Evolutionary conservation across 2,113 vertebrate species (phyloP).

Genomic region (Platanista minor): DNA sequence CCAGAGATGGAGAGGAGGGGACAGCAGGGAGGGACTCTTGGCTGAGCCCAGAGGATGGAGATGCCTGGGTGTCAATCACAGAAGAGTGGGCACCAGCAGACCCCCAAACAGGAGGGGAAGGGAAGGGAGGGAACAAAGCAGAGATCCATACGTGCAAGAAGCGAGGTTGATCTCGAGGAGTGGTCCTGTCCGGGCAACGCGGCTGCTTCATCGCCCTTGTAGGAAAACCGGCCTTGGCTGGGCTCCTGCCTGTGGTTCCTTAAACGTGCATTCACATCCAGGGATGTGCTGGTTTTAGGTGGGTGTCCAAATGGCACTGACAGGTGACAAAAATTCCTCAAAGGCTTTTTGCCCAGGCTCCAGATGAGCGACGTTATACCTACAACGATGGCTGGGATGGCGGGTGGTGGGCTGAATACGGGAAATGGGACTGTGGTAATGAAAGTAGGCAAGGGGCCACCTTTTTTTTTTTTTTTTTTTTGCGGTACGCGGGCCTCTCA

Average conservation of each 20-base stretch:
- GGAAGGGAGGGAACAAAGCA: not conserved
- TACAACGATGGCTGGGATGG: too few relatives aligned
- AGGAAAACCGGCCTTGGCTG: not conserved
- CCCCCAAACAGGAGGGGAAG: not conserved
- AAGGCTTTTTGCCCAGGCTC: not conserved
- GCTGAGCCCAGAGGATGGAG: not conserved
- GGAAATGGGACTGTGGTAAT: rapidly evolving
- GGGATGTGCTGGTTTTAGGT: not conserved
- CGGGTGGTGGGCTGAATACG: rapidly evolving
- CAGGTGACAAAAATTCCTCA: not conserved
- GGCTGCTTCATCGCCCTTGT: not conserved
- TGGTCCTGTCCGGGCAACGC: rapidly evolving
- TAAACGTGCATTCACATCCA: rapidly evolving
- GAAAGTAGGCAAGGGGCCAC: not conserved
- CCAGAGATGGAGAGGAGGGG: not conserved
- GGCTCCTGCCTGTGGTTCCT: not conserved
- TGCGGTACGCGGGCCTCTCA: too few relatives aligned
- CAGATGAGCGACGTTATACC: not conserved
- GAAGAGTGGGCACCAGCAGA: not conserved
- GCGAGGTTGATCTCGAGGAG: not conserved
- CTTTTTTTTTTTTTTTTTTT: too few relatives aligned
- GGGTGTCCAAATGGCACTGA: not conserved
- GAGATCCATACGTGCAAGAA: rapidly evolving
- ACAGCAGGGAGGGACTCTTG: not conserved
- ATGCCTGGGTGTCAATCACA: not conserved